Evolutionary conservation across 2,888 invertebrate genomes (phyloP), one percentile per base, ranked within the genome.

Genomic region (Ligdia adustata): DNA sequence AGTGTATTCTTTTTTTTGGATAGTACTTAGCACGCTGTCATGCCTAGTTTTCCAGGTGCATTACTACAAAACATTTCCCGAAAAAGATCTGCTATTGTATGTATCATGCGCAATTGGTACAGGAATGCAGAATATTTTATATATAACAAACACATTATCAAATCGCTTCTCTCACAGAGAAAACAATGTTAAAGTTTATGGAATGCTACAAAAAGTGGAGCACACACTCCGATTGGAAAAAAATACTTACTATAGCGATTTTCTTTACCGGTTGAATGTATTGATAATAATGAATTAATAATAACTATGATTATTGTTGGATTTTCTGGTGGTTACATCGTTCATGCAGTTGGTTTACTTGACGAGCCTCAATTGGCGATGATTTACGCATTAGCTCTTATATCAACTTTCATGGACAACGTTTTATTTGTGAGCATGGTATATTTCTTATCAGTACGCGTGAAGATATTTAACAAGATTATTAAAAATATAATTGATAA

Each of bases 191-290:
- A 45, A 53, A 20, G 39, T 72, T 12, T 69, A 60, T 45, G 27
- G 52, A 2, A 47, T 50, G 41, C 31, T 64, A 4, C 66, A 74
- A 50, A 69, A 62, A 54, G 47, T 74, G 5, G 67, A 75, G 42
- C 43, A 51, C 26, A 38, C 57, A 13, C 15, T 72, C 4, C 32
- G 57, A 5, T 22, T 66, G 34, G 46, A 61, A 1, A 35, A 45
- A 7, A 57, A 45, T 37, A 38, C 31, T 16, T 50, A 45, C 34
- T 57, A 62, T 26, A 58, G 56, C 4, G 35, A 53, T 4, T 42
- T 47, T 9, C 63, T 66, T 11, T 54, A 49, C 18, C 52, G 55
- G 22, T 34, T 56, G 9, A 62, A 55, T 46, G 31, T 57, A 9
- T n/a, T 60, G n/a, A n/a, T n/a, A n/a, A n/a, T n/a, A n/a, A n/a